Conservation (phyloP, 2,888 invertebrate species). For the Hetaerina titia region DNA sequence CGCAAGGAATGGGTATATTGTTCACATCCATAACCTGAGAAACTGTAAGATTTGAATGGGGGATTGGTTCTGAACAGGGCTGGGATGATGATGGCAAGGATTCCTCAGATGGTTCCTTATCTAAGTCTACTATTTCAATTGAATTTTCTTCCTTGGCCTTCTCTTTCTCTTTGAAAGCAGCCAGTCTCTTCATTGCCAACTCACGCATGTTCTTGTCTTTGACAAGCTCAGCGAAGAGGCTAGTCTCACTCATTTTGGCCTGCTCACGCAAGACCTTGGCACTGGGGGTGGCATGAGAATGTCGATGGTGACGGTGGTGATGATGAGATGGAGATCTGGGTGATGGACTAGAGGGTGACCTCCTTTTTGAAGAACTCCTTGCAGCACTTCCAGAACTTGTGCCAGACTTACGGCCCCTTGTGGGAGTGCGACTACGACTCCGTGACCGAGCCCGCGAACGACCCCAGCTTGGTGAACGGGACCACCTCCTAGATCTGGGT, state of each 20-base stretch:
- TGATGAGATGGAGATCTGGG: constrained; percentile 69
- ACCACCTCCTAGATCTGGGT: constrained; percentile 59
- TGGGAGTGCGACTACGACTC: constrained; percentile 59
- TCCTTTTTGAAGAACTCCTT: constrained; percentile 75
- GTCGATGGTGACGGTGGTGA: constrained; percentile 74
- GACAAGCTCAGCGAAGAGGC: constrained; percentile 92
- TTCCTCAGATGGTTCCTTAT: constrained; percentile 55
- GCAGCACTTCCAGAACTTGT: constrained; percentile 75
- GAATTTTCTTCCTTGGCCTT: constrained; percentile 79
- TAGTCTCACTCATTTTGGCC: constrained; percentile 92
- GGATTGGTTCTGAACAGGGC: constrained; percentile 11
- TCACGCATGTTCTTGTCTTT: constrained; percentile 91
- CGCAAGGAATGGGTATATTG: constrained; percentile 68
- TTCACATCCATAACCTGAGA: constrained; percentile 66
- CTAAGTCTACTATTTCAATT: constrained; percentile 51
- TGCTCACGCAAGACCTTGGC: constrained; percentile 70
- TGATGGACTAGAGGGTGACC: constrained; percentile 71
- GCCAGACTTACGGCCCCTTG: constrained; percentile 63
- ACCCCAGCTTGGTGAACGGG: constrained; percentile 68
- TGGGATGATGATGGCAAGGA: constrained; percentile 43
- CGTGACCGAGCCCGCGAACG: constrained; percentile 46
- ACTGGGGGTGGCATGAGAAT: constrained; percentile 68
- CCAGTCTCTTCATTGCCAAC: constrained; percentile 82
- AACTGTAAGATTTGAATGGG: constrained; percentile 37
- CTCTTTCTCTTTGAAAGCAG: constrained; percentile 84